A percentile compares a stretch with the other conserved stretches of the same genome.
These are phyloP conservation scores for Iguana delicatissima DNA, from an alignment of 2,797 vertebrate species.

Conservation along the genomic window DNA sequence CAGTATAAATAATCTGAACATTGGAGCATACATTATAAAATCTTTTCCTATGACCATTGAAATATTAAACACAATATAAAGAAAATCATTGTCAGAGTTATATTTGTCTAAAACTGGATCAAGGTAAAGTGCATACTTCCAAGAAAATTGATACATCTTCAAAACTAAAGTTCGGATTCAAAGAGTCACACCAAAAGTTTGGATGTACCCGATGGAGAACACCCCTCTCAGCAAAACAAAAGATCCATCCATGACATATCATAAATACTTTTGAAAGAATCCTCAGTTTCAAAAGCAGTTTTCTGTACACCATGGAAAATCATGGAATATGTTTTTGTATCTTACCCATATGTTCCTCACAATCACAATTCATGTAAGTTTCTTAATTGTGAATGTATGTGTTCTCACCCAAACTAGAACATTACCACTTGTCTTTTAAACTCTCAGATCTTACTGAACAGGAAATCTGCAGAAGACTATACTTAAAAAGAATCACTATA, in stretches of 20 bases:
- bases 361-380: slow-evolving; percentile 53
- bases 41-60: slow-evolving; percentile 69
- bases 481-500: slow-evolving; percentile 72
- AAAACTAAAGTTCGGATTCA: neutral
- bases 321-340: neutral
- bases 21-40: slow-evolving; percentile 73
- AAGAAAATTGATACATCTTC: neutral
- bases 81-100: slow-evolving; percentile 63
- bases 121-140: neutral
- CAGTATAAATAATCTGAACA: slow-evolving; percentile 66
- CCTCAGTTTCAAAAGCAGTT: slow-evolving; percentile 8
- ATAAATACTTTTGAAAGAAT: neutral
- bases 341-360: neutral
- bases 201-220: neutral
- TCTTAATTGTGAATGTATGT: slow-evolving; percentile 50
- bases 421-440: slow-evolving; percentile 75
- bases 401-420: slow-evolving; percentile 58
- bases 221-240: neutral
- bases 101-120: slow-evolving; percentile 41
- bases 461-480: slow-evolving; percentile 71
- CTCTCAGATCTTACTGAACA: slow-evolving; percentile 77
- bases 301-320: neutral
- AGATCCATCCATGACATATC: neutral
- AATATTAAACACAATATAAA: slow-evolving; percentile 67
- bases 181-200: neutral